phyloP scores from a whole-genome alignment of 2,888 invertebrate genomes.

The Cheilosia scutellata region DNA sequence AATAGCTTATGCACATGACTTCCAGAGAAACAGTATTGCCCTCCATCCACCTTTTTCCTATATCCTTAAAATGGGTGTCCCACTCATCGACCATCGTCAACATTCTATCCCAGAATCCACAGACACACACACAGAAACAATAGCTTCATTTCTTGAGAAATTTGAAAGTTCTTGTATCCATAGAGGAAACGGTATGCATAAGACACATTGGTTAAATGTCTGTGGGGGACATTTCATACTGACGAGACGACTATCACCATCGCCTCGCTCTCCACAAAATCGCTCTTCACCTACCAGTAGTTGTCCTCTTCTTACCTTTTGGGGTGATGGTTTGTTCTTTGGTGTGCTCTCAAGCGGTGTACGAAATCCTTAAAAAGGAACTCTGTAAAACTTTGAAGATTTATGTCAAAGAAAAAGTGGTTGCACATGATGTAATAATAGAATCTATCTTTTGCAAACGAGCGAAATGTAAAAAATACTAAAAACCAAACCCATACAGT shows the following conservation, averaged over 20 bases:
- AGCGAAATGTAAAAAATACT: not conserved
- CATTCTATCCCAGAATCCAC: not conserved
- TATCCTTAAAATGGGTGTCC: not conserved
- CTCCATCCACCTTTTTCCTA: slow-evolving; percentile 1
- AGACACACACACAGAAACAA: not conserved
- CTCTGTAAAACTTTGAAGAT: slow-evolving; percentile 65
- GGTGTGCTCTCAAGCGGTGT: slow-evolving; percentile 44
- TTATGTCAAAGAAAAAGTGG: slow-evolving; percentile 68
- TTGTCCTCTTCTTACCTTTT: slow-evolving; percentile 16
- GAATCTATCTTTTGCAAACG: slow-evolving; percentile 58
- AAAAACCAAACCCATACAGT: slow-evolving; percentile 1
- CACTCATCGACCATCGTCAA: slow-evolving; percentile 19
- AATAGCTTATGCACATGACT: slow-evolving; percentile 63
- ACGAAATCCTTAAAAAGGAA: slow-evolving; percentile 24
- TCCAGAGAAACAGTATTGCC: not conserved
- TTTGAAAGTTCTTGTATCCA: slow-evolving; percentile 23
- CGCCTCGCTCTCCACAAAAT: not conserved
- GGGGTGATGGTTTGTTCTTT: slow-evolving; percentile 41
- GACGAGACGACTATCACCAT: slow-evolving; percentile 16
- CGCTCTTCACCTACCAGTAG: slow-evolving; percentile 4
- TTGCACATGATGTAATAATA: slow-evolving; percentile 70
- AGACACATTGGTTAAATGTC: slow-evolving; percentile 55
- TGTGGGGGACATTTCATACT: slow-evolving; percentile 34
- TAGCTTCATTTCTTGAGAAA: slow-evolving; percentile 50
- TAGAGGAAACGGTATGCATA: slow-evolving; percentile 38